Conservation (phyloP, 2,113 vertebrate species). For the Eulacestoma nigropectus region DNA sequence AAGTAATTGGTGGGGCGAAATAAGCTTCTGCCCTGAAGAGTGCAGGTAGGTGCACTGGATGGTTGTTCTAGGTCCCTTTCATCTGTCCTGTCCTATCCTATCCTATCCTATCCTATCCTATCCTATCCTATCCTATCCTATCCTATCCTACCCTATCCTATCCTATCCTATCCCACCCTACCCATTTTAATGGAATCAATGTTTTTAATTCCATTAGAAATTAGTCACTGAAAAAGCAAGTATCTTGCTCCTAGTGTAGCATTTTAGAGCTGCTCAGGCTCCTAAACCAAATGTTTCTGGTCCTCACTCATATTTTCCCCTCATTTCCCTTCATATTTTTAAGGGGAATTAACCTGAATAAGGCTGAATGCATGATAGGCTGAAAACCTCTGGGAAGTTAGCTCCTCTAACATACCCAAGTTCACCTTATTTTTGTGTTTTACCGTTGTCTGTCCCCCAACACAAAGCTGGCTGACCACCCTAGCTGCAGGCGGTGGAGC, state of each 20-base stretch:
- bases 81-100: neutral
- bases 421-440: neutral
- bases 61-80: neutral
- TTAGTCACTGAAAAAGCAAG: neutral
- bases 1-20: neutral
- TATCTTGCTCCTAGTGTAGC: neutral
- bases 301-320: neutral
- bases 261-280: neutral
- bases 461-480: neutral
- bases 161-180: neutral
- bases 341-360: neutral
- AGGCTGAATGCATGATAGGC: neutral
- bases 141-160: neutral
- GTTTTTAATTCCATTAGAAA: neutral
- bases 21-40: neutral
- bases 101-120: neutral
- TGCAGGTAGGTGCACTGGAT: neutral
- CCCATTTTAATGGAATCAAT: neutral
- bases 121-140: neutral
- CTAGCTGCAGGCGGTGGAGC: accelerated
- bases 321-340: neutral
- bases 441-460: neutral
- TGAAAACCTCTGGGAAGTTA: neutral
- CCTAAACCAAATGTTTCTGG: neutral
- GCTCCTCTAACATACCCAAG: neutral